A percentile compares a stretch with the other conserved stretches of the same genome.
Evolutionary conservation across 2,888 invertebrate species (phyloP).

Genomic region (Leptinotarsa rubiginosa): DNA sequence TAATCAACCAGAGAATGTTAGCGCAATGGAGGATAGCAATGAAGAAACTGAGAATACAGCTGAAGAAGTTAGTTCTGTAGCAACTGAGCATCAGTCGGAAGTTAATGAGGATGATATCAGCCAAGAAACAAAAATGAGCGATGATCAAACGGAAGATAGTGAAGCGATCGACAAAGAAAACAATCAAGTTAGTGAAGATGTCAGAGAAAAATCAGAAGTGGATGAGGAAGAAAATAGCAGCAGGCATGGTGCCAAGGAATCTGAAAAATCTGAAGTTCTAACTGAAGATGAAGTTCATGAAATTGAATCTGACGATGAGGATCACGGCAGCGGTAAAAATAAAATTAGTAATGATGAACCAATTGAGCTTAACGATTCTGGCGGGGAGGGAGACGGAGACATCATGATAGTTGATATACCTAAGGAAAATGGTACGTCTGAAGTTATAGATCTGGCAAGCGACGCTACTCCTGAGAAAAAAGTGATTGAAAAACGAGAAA

Average conservation of each 20-base stretch:
- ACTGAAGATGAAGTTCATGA: constrained; percentile 54
- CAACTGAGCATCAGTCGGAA: constrained; percentile 31
- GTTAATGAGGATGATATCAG: constrained; percentile 51
- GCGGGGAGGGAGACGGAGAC: constrained; percentile 54
- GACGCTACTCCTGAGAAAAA: constrained; percentile 64
- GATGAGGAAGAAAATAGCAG: constrained; percentile 36
- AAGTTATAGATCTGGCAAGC: constrained; percentile 57
- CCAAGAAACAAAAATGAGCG: constrained; percentile 45
- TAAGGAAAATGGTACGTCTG: constrained; percentile 56
- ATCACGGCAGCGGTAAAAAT: constrained; percentile 39
- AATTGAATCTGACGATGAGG: constrained; percentile 50
- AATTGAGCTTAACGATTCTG: constrained; percentile 62
- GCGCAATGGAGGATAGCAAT: constrained; percentile 28
- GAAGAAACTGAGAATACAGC: constrained; percentile 38
- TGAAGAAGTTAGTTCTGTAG: constrained; percentile 20
- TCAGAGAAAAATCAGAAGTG: constrained; percentile 37
- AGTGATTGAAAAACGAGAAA: constrained; percentile 43
- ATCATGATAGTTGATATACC: constrained; percentile 62
- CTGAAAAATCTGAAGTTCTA: constrained; percentile 23
- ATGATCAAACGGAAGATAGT: constrained; percentile 35
- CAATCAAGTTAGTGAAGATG: constrained; percentile 22
- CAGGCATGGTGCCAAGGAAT: constrained; percentile 29
- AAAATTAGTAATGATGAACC: constrained; percentile 50
- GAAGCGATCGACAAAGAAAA: constrained; percentile 37
- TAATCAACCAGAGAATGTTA: constrained; percentile 42